These are phyloP conservation scores for Cheirogaleus medius DNA, from an alignment of 2,113 vertebrate genomes.

Conservation along the genomic window DNA sequence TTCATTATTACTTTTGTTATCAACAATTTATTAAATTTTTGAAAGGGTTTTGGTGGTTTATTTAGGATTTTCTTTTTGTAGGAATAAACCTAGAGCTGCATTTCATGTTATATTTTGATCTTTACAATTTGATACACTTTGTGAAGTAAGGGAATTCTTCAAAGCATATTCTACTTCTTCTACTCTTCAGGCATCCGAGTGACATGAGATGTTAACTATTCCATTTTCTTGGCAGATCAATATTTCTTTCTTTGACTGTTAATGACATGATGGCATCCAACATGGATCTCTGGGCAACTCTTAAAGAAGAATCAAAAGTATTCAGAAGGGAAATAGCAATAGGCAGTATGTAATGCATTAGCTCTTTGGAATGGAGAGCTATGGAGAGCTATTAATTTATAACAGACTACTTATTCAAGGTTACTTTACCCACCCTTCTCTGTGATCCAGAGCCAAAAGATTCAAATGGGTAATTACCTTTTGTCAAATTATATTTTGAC, in stretches of 20 bases:
- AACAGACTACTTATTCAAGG: slow-evolving; percentile 72
- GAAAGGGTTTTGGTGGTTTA: background rate
- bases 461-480: slow-evolving; percentile 60
- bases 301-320: slow-evolving; percentile 56
- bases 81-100: background rate
- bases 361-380: slow-evolving; percentile 69
- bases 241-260: slow-evolving; percentile 56
- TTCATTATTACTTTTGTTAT: background rate
- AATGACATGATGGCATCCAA: slow-evolving; percentile 64
- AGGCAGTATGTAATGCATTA: slow-evolving; percentile 69
- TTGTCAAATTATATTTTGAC: slow-evolving; percentile 55
- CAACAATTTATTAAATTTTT: background rate
- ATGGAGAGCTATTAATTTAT: slow-evolving; percentile 75
- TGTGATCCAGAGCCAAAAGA: slow-evolving; percentile 67
- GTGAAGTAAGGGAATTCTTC: background rate
- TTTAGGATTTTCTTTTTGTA: background rate
- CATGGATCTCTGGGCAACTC: slow-evolving; percentile 66
- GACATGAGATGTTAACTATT: slow-evolving; percentile 19
- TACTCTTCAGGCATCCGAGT: background rate
- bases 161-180: background rate
- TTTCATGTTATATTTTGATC: slow-evolving; percentile 13
- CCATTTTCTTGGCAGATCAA: slow-evolving; percentile 54
- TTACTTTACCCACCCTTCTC: slow-evolving; percentile 45
- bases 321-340: slow-evolving; percentile 76
- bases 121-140: background rate